Evolutionary conservation across 1,140 invertebrate genomes (phyloP), one percentile per base, ranked within the genome.

Genomic region (Aphidius gifuensis): DNA sequence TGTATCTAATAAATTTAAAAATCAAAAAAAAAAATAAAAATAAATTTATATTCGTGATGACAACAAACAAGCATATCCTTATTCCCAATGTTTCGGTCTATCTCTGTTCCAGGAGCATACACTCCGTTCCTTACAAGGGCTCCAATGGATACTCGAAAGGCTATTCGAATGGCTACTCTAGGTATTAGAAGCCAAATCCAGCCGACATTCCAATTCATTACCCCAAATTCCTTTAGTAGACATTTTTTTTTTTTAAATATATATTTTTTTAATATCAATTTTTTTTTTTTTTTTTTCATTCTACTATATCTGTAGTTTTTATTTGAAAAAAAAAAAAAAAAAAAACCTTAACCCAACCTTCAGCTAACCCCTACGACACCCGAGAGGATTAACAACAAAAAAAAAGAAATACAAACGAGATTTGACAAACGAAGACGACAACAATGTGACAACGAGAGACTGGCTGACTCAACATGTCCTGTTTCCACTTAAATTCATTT

Each of bases 51-150:
- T 46, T 43, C 39, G 45, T 48, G 47, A 38, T 32, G 38, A 49
- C 45, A 45, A 62, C 23, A 60, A 44, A 62, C 65, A 59, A 62
- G 65, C 68, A 67, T 68, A 70, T 77, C 78, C 74, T 80, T 70
- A 66, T 64, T 58, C 62, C 71, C 75, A 71, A 76, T 74, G 73
- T 72, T 78, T 81, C 78, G 74, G 69, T 74, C 72, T 65, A 78
- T 81, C 74, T 81, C 71, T 81, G 79, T 80, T 81, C 77, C 78
- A 81, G 80, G 77, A 80, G 80, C 77, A 81, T 81, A 80, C 80
- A 81, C 71, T 80, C 79, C 72, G 79, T 80, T 77, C 77, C 79
- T 70, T 80, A 79, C 80, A 80, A 81, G 77, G 79, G 80, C 71
- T 81, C 79, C 77, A 81, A 81, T 78, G 78, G 79, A 75, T 81